These are phyloP conservation scores for Dicrurus megarhynchus DNA, from an alignment of 2,113 vertebrate species.

Conservation along the genomic window DNA sequence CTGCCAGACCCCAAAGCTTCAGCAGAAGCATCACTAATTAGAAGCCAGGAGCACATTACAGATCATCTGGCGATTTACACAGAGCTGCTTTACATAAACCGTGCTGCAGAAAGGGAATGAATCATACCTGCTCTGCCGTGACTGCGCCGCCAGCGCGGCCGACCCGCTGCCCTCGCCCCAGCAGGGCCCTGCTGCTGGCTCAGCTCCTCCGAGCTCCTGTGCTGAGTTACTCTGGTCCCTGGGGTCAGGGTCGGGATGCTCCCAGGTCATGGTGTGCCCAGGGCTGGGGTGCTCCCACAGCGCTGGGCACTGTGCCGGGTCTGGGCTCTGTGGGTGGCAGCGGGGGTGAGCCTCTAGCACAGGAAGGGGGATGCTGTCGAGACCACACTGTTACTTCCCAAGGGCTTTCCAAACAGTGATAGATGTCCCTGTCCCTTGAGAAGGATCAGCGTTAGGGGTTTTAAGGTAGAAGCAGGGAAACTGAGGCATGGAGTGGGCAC, in stretches of 20 bases:
- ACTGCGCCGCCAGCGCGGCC: background rate
- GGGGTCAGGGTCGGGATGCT: fast-evolving
- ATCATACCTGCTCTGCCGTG: slow-evolving; percentile 3
- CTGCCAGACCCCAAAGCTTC: background rate
- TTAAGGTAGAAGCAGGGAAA: background rate
- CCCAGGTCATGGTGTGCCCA: background rate
- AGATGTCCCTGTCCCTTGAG: background rate
- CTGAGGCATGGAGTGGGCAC: background rate
- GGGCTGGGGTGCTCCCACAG: background rate
- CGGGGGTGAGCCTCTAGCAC: fast-evolving
- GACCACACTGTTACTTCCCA: background rate
- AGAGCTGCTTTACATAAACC: slow-evolving; percentile 46
- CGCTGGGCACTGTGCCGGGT: fast-evolving
- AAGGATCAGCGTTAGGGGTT: fast-evolving
- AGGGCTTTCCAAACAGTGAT: background rate
- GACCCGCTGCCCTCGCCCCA: fast-evolving
- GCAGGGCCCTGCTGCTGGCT: background rate
- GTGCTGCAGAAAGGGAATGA: slow-evolving; percentile 19
- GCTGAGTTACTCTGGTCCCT: fast-evolving
- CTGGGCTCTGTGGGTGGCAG: background rate
- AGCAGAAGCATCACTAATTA: background rate
- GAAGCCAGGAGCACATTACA: background rate
- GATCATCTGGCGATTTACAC: slow-evolving; percentile 20
- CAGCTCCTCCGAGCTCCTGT: background rate
- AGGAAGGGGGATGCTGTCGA: background rate